Conservation (phyloP, 1,140 invertebrate genomes). For the Drosophila pseudoobscura region DNA sequence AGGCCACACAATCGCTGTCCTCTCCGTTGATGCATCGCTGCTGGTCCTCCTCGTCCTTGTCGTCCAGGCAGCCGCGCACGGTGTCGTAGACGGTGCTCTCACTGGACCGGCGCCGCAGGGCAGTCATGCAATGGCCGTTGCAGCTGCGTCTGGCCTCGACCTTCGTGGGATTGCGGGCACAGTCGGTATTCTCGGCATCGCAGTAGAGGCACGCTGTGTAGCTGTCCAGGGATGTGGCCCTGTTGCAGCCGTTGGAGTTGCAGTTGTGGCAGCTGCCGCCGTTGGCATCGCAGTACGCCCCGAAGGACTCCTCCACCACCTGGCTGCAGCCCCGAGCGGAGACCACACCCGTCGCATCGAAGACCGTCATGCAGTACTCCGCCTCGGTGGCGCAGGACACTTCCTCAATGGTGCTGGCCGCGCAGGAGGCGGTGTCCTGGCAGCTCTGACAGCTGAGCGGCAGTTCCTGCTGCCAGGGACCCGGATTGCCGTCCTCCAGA, state of each 20-base stretch:
- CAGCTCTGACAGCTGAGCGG: slow-evolving; percentile 67
- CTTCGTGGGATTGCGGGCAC: slow-evolving; percentile 31
- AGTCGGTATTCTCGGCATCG: slow-evolving; percentile 49
- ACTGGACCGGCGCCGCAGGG: slow-evolving; percentile 18
- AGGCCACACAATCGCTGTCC: slow-evolving; percentile 45
- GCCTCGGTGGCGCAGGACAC: slow-evolving; percentile 25
- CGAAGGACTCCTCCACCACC: slow-evolving; percentile 46
- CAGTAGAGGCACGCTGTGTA: slow-evolving; percentile 73
- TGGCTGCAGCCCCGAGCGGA: slow-evolving; percentile 63
- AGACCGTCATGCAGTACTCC: slow-evolving; percentile 77
- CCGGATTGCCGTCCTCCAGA: slow-evolving; percentile 59
- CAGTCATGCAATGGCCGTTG: slow-evolving; percentile 74
- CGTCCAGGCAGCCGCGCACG: slow-evolving; percentile 68
- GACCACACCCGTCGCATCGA: slow-evolving; percentile 47
- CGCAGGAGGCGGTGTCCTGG: slow-evolving; percentile 34
- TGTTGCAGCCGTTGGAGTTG: slow-evolving; percentile 75
- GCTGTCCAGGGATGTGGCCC: slow-evolving; percentile 26
- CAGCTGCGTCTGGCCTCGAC: slow-evolving; percentile 55
- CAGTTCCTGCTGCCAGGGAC: slow-evolving; percentile 64
- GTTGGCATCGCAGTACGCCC: slow-evolving; percentile 65
- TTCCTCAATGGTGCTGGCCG: not conserved
- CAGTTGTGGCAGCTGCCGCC: slow-evolving; percentile 64
- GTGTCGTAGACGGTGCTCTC: slow-evolving; percentile 28
- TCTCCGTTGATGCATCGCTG: slow-evolving; percentile 38
- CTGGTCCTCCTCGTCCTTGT: slow-evolving; percentile 67